Conservation (phyloP, 2,888 invertebrate genomes). For the Trachelus troglodyta region DNA sequence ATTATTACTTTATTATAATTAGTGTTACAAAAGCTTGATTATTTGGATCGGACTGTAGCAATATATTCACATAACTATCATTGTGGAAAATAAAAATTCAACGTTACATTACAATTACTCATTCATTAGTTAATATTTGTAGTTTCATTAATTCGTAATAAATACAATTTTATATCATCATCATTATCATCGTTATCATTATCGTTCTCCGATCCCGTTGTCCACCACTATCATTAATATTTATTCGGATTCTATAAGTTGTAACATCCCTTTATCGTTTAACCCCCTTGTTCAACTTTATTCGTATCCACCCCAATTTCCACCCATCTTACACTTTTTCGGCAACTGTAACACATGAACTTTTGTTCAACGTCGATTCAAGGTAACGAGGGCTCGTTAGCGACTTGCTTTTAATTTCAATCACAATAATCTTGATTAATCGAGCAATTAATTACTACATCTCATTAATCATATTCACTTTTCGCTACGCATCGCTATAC, state of each 20-base stretch:
- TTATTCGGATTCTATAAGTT: background rate
- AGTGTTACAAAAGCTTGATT: slow-evolving; percentile 66
- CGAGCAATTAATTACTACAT: too few relatives aligned
- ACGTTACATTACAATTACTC: slow-evolving; percentile 56
- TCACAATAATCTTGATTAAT: too few relatives aligned
- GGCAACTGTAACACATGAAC: too few relatives aligned
- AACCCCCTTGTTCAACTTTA: too few relatives aligned
- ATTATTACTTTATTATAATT: slow-evolving; percentile 58
- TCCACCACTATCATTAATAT: background rate
- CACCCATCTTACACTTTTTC: too few relatives aligned
- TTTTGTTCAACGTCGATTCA: too few relatives aligned
- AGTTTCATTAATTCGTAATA: slow-evolving; percentile 33
- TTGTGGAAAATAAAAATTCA: slow-evolving; percentile 63
- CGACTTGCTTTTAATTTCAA: too few relatives aligned
- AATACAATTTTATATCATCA: slow-evolving; percentile 39
- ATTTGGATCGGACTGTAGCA: slow-evolving; percentile 66
- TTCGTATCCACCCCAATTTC: too few relatives aligned
- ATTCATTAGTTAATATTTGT: slow-evolving; percentile 19
- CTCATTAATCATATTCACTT: too few relatives aligned
- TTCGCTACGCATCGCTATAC: too few relatives aligned
- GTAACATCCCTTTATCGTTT: too few relatives aligned
- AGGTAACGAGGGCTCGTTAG: too few relatives aligned
- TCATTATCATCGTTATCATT: slow-evolving; percentile 11
- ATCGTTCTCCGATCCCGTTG: background rate
- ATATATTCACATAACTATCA: slow-evolving; percentile 62